These are phyloP conservation scores for Pachypeltis micranthus DNA, from an alignment of 1,140 invertebrate genomes.

Conservation along the genomic window DNA sequence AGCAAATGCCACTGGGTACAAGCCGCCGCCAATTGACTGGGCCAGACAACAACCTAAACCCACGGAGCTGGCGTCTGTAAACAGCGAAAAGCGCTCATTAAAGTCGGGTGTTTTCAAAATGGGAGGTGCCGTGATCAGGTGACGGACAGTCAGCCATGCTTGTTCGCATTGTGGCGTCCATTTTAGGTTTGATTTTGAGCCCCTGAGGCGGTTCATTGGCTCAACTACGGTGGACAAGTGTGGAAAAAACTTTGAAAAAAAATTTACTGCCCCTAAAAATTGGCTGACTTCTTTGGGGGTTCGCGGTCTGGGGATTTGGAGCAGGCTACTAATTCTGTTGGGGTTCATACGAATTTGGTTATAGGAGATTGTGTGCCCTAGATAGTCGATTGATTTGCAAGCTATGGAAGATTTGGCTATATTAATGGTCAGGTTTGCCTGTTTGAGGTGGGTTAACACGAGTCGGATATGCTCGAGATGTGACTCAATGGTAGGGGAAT, in stretches of 20 bases:
- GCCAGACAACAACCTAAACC: neutral
- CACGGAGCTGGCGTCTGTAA: neutral
- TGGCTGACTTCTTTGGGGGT: neutral
- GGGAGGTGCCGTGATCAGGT: neutral
- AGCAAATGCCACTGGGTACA: neutral
- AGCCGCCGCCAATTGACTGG: neutral
- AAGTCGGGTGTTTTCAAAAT: neutral
- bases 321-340: slow-evolving; percentile 4
- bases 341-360: slow-evolving; percentile 11
- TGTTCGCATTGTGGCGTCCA: neutral
- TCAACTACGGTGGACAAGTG: neutral
- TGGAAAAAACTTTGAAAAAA: neutral
- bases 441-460: slow-evolving; percentile 16
- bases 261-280: neutral
- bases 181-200: too few relatives aligned
- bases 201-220: neutral
- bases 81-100: neutral
- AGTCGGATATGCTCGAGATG: too few relatives aligned
- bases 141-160: neutral
- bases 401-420: slow-evolving; percentile 17
- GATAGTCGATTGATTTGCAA: neutral
- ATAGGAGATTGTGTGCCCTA: slow-evolving; percentile 16
- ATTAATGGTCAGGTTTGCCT: slow-evolving; percentile 22
- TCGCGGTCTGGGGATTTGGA: slow-evolving; percentile 19
- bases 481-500: slow-evolving; percentile 16